These are phyloP conservation scores for Peromyscus eremicus DNA, from an alignment of 2,797 vertebrate species.

Conservation along the genomic window DNA sequence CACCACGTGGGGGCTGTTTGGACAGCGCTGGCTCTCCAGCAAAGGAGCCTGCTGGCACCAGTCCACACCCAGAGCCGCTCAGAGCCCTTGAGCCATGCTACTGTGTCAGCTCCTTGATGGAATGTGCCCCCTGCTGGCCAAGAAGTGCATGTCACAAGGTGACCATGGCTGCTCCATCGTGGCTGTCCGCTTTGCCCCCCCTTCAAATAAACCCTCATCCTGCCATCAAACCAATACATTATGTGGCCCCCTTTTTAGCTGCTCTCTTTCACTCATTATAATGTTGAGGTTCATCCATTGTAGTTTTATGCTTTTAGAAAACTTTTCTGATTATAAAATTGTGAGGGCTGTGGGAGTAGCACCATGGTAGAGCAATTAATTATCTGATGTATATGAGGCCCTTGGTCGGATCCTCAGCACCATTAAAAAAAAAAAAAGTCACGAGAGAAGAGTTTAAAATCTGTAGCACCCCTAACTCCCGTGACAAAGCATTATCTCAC, in stretches of 20 bases:
- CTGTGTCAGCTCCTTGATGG: neutral
- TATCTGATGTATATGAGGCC: neutral
- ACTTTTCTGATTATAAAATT: neutral
- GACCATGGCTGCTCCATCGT: neutral
- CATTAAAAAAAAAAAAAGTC: neutral
- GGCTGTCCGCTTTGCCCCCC: neutral
- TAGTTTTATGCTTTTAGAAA: neutral
- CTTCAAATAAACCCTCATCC: no score
- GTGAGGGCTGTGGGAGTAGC: neutral
- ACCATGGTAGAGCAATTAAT: neutral
- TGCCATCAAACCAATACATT: neutral
- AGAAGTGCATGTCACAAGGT: neutral
- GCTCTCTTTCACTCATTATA: neutral
- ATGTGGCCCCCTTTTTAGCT: neutral
- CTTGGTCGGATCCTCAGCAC: neutral
- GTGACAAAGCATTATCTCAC: neutral
- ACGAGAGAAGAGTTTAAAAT: neutral
- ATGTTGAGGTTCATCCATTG: neutral
- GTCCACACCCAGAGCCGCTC: neutral
- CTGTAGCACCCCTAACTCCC: accelerated
- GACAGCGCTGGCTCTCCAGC: neutral
- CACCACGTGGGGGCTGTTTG: constrained; percentile 34
- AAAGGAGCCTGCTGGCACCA: neutral
- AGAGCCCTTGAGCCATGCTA: neutral
- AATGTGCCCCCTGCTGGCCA: neutral